These are phyloP conservation scores for Ptilonorhynchus violaceus DNA, from an alignment of 2,113 vertebrate species.

Conservation along the genomic window DNA sequence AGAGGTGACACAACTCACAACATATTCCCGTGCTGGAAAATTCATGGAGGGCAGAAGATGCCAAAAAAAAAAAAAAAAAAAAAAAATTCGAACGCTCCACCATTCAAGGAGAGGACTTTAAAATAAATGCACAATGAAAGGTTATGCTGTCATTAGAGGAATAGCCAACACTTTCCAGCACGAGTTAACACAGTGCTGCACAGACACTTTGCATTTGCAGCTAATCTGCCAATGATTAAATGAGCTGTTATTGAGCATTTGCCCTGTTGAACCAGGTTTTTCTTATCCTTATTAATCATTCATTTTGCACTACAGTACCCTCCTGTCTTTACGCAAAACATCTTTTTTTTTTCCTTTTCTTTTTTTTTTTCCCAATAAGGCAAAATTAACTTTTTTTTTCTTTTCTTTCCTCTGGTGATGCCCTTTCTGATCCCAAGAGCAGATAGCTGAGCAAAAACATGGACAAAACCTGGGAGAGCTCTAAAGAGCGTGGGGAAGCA, in stretches of 20 bases:
- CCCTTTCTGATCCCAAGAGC: not conserved
- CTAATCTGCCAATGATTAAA: slow-evolving; percentile 68
- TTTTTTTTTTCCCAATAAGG: not conserved
- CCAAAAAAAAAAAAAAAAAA: not conserved
- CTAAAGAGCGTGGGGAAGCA: not conserved
- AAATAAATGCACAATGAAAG: slow-evolving; percentile 3
- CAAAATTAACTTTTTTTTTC: not conserved
- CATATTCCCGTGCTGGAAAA: not conserved
- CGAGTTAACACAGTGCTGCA: not conserved
- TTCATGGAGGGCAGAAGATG: not conserved
- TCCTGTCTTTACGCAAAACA: slow-evolving; percentile 42
- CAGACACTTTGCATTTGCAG: slow-evolving; percentile 45
- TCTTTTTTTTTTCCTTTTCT: accelerated
- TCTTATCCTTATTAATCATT: slow-evolving; percentile 70
- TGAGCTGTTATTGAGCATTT: slow-evolving; percentile 68
- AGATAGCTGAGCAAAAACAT: not conserved
- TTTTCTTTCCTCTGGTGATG: not conserved
- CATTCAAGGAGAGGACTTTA: not conserved
- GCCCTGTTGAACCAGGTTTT: slow-evolving; percentile 67
- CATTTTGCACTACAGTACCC: slow-evolving; percentile 44
- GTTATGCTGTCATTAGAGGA: slow-evolving; percentile 6
- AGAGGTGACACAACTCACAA: slow-evolving; percentile 19
- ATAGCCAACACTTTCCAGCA: not conserved
- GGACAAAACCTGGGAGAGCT: not conserved
- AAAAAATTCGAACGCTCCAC: not conserved